phyloP scores from a whole-genome alignment of 2,888 invertebrate genomes.

The Ennomos quercinarius region DNA sequence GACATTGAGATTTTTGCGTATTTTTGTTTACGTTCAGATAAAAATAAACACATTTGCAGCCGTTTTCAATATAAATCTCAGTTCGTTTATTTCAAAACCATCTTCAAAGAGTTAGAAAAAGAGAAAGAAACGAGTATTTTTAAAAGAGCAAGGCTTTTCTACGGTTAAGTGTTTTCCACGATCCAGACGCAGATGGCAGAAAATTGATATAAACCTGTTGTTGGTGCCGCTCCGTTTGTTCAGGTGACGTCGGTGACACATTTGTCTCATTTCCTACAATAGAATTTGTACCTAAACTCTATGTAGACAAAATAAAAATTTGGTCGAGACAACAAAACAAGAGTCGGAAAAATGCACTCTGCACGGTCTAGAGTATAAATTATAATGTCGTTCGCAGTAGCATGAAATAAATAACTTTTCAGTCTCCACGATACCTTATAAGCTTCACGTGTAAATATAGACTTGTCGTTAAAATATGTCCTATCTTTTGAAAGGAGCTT shows the following conservation, averaged over 20 bases:
- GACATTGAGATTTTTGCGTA: constrained; percentile 28
- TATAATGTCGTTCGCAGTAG: constrained; percentile 71
- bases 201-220: constrained; percentile 84
- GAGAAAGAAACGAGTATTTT: constrained; percentile 42
- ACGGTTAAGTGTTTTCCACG: constrained; percentile 74
- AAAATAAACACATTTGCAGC: constrained; percentile 24
- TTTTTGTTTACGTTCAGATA: constrained; percentile 18
- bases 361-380: constrained; percentile 71
- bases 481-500: neutral
- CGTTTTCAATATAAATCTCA: constrained; percentile 9
- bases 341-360: constrained; percentile 71
- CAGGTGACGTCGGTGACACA: constrained; percentile 76
- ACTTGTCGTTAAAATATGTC: constrained; percentile 28
- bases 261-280: constrained; percentile 54
- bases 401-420: constrained; percentile 60
- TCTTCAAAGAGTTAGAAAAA: constrained; percentile 3
- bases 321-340: constrained; percentile 44
- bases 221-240: constrained; percentile 70
- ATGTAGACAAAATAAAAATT: constrained; percentile 47
- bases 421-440: constrained; percentile 46
- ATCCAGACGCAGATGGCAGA: constrained; percentile 79
- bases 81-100: constrained; percentile 10
- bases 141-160: constrained; percentile 59
- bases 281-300: constrained; percentile 50
- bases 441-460: constrained; percentile 60